These are phyloP conservation scores for Apotomis capreana DNA, from an alignment of 2,888 invertebrate genomes.

Conservation along the genomic window DNA sequence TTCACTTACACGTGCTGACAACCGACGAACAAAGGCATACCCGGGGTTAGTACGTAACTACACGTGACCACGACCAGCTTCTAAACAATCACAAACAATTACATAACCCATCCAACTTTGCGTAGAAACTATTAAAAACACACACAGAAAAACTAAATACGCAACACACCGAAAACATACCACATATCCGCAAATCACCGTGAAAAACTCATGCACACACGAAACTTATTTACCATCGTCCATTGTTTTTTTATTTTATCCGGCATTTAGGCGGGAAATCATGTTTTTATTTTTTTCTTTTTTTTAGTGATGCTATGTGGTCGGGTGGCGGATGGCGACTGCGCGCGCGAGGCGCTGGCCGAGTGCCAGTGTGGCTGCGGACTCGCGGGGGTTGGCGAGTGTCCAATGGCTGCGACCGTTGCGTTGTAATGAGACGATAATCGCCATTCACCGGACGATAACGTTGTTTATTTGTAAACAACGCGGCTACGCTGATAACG, in stretches of 20 bases:
- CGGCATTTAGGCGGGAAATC: slow-evolving; percentile 66
- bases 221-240: slow-evolving; percentile 62
- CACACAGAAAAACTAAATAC: slow-evolving; percentile 53
- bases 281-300: slow-evolving; percentile 56
- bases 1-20: slow-evolving; percentile 12
- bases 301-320: slow-evolving; percentile 45
- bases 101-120: slow-evolving; percentile 73
- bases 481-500: slow-evolving; percentile 59
- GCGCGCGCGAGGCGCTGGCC: slow-evolving; percentile 42
- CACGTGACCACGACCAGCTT: slow-evolving; percentile 13
- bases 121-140: slow-evolving; percentile 46
- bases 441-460: slow-evolving; percentile 64
- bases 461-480: slow-evolving; percentile 77
- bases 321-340: slow-evolving; percentile 53
- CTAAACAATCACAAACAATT: slow-evolving; percentile 56
- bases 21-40: background rate
- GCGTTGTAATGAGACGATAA: slow-evolving; percentile 48
- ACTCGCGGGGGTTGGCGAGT: slow-evolving; percentile 58
- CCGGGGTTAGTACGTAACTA: background rate
- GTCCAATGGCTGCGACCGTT: slow-evolving; percentile 56
- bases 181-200: slow-evolving; percentile 50
- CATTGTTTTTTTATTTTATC: slow-evolving; percentile 62
- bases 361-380: slow-evolving; percentile 36
- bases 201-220: slow-evolving; percentile 58
- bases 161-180: slow-evolving; percentile 48